Conservation (phyloP, 2,113 vertebrate genomes). For the Semnornis frantzii region DNA sequence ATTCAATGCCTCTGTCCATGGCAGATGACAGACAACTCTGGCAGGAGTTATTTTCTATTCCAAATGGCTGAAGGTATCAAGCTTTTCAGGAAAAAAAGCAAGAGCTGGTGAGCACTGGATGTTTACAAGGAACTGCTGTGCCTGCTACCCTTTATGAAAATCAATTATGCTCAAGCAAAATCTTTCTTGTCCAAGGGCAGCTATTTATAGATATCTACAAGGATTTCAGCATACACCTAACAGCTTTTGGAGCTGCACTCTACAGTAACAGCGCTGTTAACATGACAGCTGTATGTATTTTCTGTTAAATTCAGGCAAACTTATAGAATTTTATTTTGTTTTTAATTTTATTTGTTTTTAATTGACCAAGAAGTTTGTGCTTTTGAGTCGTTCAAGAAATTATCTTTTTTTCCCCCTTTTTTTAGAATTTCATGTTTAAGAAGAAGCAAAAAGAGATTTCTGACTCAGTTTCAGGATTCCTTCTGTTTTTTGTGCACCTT, state of each 20-base stretch:
- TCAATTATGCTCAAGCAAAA: neutral
- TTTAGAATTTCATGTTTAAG: neutral
- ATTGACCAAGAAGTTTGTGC: rapidly evolving
- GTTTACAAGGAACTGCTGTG: neutral
- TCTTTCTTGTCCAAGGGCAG: neutral
- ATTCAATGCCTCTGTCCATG: too few relatives aligned
- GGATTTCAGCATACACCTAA: neutral
- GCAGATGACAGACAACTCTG: neutral
- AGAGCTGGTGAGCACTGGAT: neutral
- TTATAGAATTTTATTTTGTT: neutral
- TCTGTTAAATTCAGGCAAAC: neutral
- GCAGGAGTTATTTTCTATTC: neutral
- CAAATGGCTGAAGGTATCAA: neutral
- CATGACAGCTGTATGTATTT: neutral
- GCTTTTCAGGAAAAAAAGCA: neutral
- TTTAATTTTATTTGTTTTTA: neutral
- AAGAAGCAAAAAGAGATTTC: neutral
- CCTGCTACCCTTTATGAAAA: neutral
- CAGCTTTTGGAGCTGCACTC: neutral
- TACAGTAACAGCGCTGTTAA: neutral
- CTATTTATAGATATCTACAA: neutral
- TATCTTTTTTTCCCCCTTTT: neutral
- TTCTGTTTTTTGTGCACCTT: neutral
- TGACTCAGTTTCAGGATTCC: neutral
- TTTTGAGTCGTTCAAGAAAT: neutral